Conservation (phyloP, 2,113 vertebrate genomes). For the Cricetomys ansorgei region DNA sequence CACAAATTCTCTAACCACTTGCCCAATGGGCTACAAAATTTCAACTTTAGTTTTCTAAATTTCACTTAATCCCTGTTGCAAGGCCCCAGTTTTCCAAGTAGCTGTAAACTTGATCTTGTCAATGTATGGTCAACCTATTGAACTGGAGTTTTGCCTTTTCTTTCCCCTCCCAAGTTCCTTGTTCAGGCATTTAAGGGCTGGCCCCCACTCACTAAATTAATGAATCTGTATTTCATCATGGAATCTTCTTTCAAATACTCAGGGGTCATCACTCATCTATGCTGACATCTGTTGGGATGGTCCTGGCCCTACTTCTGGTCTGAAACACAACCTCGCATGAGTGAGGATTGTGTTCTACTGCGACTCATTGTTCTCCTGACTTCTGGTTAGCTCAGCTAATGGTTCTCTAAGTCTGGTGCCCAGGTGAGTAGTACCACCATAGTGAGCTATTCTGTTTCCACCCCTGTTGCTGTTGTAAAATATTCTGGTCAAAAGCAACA, state of each 20-base stretch:
- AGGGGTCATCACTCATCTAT: background rate
- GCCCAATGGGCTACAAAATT: background rate
- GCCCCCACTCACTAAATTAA: background rate
- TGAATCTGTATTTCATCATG: background rate
- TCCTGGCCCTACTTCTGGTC: background rate
- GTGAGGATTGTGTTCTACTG: background rate
- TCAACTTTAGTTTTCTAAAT: conserved; percentile 33
- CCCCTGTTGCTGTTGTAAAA: background rate
- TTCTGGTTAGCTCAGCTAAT: background rate
- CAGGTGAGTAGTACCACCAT: background rate
- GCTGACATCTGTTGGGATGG: background rate
- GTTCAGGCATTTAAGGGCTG: background rate
- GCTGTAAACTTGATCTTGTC: background rate
- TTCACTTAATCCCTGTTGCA: background rate
- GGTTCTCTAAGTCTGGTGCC: background rate
- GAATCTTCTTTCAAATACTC: background rate
- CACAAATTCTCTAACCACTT: background rate
- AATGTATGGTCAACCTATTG: background rate
- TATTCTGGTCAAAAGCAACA: background rate
- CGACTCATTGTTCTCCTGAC: background rate
- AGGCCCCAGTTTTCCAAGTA: background rate
- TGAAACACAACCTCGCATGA: background rate
- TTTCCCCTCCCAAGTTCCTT: background rate
- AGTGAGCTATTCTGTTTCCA: background rate
- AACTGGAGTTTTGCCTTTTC: background rate